Percentiles rank a stretch among this genome's conserved stretches.
Conservation (phyloP, 2,113 vertebrate genomes). For the Andinoacara biseriatus region DNA sequence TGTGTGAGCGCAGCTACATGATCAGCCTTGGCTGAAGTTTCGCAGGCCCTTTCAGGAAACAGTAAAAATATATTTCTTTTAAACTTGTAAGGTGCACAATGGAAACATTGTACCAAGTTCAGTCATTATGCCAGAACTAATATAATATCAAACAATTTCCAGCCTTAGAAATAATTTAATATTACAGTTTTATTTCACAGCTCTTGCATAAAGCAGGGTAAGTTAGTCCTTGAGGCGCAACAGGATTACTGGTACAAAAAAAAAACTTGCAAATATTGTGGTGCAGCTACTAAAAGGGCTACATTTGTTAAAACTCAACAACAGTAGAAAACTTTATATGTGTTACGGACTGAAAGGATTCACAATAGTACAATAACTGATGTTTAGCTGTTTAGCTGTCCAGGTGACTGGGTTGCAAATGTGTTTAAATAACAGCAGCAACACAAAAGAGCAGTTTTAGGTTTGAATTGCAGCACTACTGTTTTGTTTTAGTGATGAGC, state of each 20-base stretch:
- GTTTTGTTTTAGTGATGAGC: constrained; percentile 11
- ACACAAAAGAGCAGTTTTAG: constrained; percentile 28
- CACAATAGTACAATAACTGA: neutral
- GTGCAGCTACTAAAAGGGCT: neutral
- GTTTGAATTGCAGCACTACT: constrained; percentile 5
- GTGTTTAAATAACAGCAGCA: neutral
- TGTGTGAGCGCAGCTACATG: constrained; percentile 37
- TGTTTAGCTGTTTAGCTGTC: neutral
- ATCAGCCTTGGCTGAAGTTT: constrained; percentile 27
- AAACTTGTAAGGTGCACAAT: neutral
- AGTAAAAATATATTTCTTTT: neutral
- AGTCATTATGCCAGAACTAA: neutral
- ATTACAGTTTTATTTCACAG: neutral
- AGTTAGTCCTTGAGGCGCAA: neutral
- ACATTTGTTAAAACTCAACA: neutral
- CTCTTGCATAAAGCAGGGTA: neutral
- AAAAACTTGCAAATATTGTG: neutral
- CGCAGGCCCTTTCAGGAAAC: neutral
- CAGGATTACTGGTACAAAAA: neutral
- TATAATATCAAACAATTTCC: constrained; percentile 4
- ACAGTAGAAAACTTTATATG: neutral
- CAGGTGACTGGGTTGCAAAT: neutral
- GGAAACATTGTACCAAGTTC: neutral
- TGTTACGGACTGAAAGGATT: neutral
- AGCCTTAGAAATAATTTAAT: constrained; percentile 7